These are phyloP conservation scores for Conus ventricosus DNA, from an alignment of 1,140 invertebrate species.

Conservation along the genomic window DNA sequence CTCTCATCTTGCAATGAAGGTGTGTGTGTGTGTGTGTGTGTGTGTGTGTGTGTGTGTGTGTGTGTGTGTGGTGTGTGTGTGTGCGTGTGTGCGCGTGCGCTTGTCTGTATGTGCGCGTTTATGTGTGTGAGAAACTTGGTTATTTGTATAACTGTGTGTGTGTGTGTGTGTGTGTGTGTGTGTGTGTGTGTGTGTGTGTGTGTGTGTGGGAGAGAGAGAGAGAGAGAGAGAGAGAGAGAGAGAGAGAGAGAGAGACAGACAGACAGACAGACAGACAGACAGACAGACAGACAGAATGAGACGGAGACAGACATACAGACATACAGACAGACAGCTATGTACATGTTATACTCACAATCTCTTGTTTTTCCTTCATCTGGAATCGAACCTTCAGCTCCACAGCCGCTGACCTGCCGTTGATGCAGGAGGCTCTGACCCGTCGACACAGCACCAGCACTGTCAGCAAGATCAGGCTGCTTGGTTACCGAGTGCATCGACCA, in stretches of 20 bases:
- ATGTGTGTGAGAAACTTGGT: no score
- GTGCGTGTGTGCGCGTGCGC: no score
- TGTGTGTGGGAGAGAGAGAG: background rate
- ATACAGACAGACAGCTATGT: background rate
- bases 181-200: no score
- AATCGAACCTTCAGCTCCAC: background rate
- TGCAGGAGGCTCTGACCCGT: background rate
- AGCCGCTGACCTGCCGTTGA: background rate
- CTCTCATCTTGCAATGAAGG: no score
- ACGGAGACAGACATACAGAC: background rate
- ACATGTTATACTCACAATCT: background rate
- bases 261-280: background rate
- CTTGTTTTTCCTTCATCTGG: slow-evolving; percentile 8
- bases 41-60: no score
- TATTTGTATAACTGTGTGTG: no score
- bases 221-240: slow-evolving; percentile 19
- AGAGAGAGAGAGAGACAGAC: background rate
- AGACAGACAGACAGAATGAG: background rate
- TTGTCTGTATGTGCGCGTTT: no score
- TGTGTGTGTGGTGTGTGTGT: no score
- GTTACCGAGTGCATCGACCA: no score
- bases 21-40: no score
- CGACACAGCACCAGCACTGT: slow-evolving; percentile 21
- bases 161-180: no score
- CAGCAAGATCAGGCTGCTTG: background rate